A percentile compares a stretch with the other conserved stretches of the same genome.
phyloP scores from a whole-genome alignment of 2,113 vertebrate species.

The Plecotus auritus region DNA sequence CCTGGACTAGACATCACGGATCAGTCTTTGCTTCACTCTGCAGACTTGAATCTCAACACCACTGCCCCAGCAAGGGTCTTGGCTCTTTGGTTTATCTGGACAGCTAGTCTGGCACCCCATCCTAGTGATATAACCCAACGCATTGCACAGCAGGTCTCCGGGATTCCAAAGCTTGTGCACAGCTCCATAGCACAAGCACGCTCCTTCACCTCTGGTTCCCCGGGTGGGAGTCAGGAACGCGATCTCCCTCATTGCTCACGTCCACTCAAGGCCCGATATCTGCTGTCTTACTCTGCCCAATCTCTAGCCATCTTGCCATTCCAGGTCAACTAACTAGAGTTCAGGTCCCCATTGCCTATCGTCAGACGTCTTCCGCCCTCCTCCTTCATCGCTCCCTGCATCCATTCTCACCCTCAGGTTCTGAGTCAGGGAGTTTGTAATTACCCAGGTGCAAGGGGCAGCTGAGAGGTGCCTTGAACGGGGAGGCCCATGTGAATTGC shows the following conservation, averaged over 20 bases:
- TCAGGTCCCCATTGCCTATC: not conserved
- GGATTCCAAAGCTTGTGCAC: not conserved
- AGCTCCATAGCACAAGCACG: accelerated
- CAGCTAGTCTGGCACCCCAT: not conserved
- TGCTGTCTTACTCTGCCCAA: not conserved
- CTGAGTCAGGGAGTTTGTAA: not conserved
- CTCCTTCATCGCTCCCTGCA: not conserved
- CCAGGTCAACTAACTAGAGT: not conserved
- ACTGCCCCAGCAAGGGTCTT: not conserved
- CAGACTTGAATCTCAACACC: not conserved
- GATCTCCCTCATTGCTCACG: accelerated
- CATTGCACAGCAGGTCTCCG: not conserved
- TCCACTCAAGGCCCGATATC: no score
- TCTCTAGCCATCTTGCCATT: not conserved
- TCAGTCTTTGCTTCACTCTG: not conserved
- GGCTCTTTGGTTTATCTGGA: not conserved
- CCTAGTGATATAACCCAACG: not conserved
- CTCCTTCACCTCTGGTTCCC: not conserved
- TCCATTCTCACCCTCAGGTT: not conserved
- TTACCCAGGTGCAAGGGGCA: not conserved
- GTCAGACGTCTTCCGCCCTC: accelerated
- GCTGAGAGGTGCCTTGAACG: accelerated
- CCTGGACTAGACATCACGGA: no score
- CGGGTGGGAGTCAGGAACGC: not conserved
- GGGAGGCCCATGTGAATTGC: not conserved